Percentiles rank a stretch among this genome's conserved stretches.
phyloP scores from a whole-genome alignment of 2,797 vertebrate genomes.

The Calcarius lapponicus region DNA sequence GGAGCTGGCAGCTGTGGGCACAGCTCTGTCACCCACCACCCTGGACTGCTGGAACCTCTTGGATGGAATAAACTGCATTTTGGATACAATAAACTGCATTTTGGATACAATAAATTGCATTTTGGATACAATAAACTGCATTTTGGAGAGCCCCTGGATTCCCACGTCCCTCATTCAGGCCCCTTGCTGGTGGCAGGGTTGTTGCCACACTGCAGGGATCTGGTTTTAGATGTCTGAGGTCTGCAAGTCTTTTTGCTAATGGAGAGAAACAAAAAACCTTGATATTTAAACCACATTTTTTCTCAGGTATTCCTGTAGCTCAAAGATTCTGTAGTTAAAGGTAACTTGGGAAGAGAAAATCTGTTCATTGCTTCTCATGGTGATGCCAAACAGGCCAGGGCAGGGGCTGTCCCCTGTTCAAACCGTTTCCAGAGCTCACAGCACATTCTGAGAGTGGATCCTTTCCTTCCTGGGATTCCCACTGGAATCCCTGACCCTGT shows the following conservation, averaged over 20 bases:
- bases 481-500: background rate
- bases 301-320: background rate
- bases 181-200: background rate
- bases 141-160: too few species aligned
- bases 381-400: background rate
- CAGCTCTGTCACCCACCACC: too few species aligned
- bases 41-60: too few species aligned
- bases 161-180: too few species aligned
- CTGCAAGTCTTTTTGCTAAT: background rate
- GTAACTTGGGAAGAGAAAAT: background rate
- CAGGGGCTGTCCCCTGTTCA: rapidly evolving
- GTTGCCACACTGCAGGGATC: background rate
- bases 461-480: background rate
- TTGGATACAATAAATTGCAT: too few species aligned
- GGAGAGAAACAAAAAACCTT: background rate
- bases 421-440: background rate
- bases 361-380: background rate
- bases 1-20: too few species aligned
- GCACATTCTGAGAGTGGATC: background rate
- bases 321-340: background rate
- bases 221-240: background rate
- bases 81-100: too few species aligned
- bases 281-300: background rate
- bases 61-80: too few species aligned
- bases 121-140: too few species aligned